Evolutionary conservation across 2,797 vertebrate species (phyloP).

Genomic region (Aeoliscus strigatus): DNA sequence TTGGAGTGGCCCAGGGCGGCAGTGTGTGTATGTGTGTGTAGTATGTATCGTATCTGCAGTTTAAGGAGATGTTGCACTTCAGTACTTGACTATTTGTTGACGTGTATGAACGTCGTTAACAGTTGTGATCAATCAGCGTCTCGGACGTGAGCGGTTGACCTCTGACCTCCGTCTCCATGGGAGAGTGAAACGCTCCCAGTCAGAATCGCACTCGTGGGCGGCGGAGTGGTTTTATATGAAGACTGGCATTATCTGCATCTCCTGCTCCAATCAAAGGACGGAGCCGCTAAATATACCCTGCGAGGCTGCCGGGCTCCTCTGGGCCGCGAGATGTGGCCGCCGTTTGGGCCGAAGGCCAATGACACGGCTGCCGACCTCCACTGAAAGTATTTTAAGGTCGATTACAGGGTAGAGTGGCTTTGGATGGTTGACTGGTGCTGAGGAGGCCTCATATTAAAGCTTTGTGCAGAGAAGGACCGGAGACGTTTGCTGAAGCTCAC

Average conservation of each 20-base stretch:
- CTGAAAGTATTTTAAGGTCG: slow-evolving; percentile 85
- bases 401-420: slow-evolving; percentile 83
- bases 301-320: slow-evolving; percentile 76
- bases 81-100: no score
- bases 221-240: slow-evolving; percentile 74
- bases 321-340: slow-evolving; percentile 67
- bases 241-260: slow-evolving; percentile 79
- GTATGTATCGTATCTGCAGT: no score
- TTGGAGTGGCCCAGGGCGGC: no score
- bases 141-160: slow-evolving; percentile 30
- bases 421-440: slow-evolving; percentile 74
- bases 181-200: slow-evolving; percentile 57
- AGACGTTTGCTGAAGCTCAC: slow-evolving; percentile 67
- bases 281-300: slow-evolving; percentile 79
- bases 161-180: slow-evolving; percentile 58
- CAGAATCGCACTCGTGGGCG: slow-evolving; percentile 65
- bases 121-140: no score
- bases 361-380: slow-evolving; percentile 80
- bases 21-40: no score
- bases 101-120: no score
- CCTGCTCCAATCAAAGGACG: slow-evolving; percentile 74
- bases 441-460: slow-evolving; percentile 81
- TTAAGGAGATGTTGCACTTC: no score
- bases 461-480: slow-evolving; percentile 77
- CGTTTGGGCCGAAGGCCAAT: slow-evolving; percentile 76